These are phyloP conservation scores for Steinernema feltiae DNA, from an alignment of 1,140 invertebrate genomes.

Conservation along the genomic window DNA sequence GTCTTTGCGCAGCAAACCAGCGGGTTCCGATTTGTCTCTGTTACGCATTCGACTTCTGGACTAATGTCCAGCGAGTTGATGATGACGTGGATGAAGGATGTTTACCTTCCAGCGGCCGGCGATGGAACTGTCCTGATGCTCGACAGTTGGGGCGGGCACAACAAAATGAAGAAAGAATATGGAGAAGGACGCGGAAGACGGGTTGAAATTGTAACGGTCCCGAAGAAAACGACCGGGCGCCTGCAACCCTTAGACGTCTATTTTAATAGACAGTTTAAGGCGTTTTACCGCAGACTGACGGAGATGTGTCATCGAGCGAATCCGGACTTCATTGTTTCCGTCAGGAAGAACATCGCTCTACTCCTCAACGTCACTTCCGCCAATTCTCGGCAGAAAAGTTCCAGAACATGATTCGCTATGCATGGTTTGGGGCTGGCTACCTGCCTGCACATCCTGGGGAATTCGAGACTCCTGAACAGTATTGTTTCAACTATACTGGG, in stretches of 20 bases:
- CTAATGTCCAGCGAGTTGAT: not conserved
- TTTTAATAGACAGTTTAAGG: not conserved
- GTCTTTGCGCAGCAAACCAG: not conserved
- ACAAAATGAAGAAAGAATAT: not conserved
- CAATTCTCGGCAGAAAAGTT: no score
- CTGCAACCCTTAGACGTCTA: not conserved
- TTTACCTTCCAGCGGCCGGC: not conserved
- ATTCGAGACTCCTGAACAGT: no score
- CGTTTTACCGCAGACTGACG: not conserved
- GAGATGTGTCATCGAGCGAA: no score
- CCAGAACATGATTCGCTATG: no score
- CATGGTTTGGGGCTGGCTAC: no score
- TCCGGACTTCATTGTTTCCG: no score
- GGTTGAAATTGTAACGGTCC: not conserved
- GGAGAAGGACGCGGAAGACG: not conserved
- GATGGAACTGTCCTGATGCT: not conserved
- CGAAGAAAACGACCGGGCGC: not conserved
- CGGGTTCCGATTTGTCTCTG: not conserved
- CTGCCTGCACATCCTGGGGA: no score
- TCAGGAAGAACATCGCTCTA: no score
- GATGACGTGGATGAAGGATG: not conserved
- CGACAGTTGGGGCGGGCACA: not conserved
- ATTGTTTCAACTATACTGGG: no score
- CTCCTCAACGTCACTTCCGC: no score
- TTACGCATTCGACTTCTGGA: not conserved